Base-by-base conservation (phyloP, 2,113 vertebrate species). In the Glareola pratincola region DNA sequence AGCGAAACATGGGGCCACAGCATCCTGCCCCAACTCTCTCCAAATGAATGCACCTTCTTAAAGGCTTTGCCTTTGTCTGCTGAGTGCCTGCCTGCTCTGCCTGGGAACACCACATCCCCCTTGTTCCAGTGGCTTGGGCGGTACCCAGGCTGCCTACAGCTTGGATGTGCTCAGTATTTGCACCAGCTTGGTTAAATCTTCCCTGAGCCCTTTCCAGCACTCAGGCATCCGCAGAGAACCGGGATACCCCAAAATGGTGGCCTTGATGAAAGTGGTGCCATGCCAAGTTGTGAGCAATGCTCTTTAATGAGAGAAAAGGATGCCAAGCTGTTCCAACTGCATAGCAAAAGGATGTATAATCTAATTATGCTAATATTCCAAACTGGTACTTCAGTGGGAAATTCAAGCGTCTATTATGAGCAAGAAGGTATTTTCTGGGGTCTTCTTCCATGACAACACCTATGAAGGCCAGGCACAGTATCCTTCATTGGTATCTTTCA, bases 11-110 rank as follows among this genome's bases (percentile, higher is more conserved):
- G 1, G n/a, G 30, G 50, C 26, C 23, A 24, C 26, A 9, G 21
- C 19, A 30, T 39, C 51, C 67, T 36, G 32, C 41, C 15, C 5
- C 72, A 36, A 2, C 13, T 50, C n/a, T 86, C 13, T 50, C 5
- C n/a, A 37, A 0, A 0, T 14, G 24, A 34, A 6, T 18, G 12
- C 50, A 45, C 14, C 30, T 26, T 41, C 24, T 62, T 48, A 75
- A 81, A 84, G 62, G 27, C 24, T 77, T 83, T 59, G 22, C 30
- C 18, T 83, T 56, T 12, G 12, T 63, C 27, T 63, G 2, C 36
- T 29, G 23, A 51, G 11, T 47, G 30, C 29, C 32, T 48, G 21
- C 15, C 67, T 48, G 21, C 15, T 68, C 47, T 75, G 18, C 51
- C 59, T 62, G 7, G 64, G 67, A 43, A 32, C 32, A n/a, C 0